Evolutionary conservation across 2,888 invertebrate genomes (phyloP), one percentile per base, ranked within the genome.

Genomic region (Limulus polyphemus): DNA sequence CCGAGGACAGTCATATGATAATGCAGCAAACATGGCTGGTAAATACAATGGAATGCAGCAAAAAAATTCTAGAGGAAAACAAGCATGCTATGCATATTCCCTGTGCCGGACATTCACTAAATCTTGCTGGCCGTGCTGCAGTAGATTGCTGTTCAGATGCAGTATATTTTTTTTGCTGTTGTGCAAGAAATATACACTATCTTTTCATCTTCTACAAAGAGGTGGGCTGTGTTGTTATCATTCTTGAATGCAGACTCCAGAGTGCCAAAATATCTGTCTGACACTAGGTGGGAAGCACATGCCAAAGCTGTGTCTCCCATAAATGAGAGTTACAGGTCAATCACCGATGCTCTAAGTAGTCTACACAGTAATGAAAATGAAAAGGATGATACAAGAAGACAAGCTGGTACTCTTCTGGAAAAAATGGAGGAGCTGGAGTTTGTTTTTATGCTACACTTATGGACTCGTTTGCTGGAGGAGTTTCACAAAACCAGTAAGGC

Each of bases 71-170:
- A 17, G 52, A 52, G 52, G n/a, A n/a, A n/a, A n/a, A n/a, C n/a
- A 52, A 12, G 52, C 52, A 16, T 17, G 9, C 17, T 52, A 52
- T 52, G 52, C 52, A 10, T 14, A 52, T 52, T 52, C 52, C 52
- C 10, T 52, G 52, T 52, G n/a, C 52, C n/a, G 52, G 14, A 52
- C 52, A 52, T 52, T 52, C 52, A 16, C 52, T 52, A 16, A 52
- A 52, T 12, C 52, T 52, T 16, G 17, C 17, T 52, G 52, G 13
- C n/a, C n/a, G 17, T 52, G n/a, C 14, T 52, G 52, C 52, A 14
- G 52, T 17, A 14, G 52, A 52, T 17, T 52, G 52, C 52, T 10
- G 14, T 16, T 52, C 52, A 52, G 52, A 16, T 14, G n/a, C 52
- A 52, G 17, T 17, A 14, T 14, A 52, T 52, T 52, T 52, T 52